phyloP scores from a whole-genome alignment of 1,140 invertebrate genomes.

The Notospermus geniculatus region DNA sequence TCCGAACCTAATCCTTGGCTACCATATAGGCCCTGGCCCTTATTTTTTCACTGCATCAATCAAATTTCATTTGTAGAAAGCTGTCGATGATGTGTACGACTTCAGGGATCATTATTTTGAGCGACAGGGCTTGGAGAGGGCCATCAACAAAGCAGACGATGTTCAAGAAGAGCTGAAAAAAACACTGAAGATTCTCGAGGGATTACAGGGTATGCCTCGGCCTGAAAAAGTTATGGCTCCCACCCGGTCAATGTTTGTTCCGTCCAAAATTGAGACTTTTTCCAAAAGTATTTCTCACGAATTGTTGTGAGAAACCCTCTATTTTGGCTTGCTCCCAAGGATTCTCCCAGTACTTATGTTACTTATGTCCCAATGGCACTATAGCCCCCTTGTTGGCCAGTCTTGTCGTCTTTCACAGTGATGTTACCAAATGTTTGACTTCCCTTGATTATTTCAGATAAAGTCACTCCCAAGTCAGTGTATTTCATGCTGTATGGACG shows the following conservation, averaged over 20 bases:
- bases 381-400: background rate
- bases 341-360: background rate
- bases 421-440: background rate
- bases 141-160: conserved; percentile 65
- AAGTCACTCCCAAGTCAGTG: conserved; percentile 61
- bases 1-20: too few species aligned
- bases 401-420: background rate
- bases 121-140: conserved; percentile 68
- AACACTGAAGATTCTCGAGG: conserved; percentile 65
- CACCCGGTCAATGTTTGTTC: background rate
- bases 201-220: conserved; percentile 64
- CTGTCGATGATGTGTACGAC: conserved; percentile 67
- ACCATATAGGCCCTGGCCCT: too few species aligned
- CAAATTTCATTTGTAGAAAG: conserved; percentile 60
- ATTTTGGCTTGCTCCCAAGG: background rate
- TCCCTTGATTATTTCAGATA: conserved; percentile 34
- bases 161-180: conserved; percentile 68
- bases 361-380: background rate
- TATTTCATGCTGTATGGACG: conserved; percentile 75
- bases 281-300: background rate
- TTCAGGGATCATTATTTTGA: conserved; percentile 79
- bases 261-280: background rate
- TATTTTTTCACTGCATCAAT: too few species aligned
- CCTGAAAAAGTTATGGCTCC: background rate
- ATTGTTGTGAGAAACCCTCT: background rate